A percentile compares a stretch with the other conserved stretches of the same genome.
Conservation (phyloP, 2,113 vertebrate genomes). For the Rhinoderma darwinii region DNA sequence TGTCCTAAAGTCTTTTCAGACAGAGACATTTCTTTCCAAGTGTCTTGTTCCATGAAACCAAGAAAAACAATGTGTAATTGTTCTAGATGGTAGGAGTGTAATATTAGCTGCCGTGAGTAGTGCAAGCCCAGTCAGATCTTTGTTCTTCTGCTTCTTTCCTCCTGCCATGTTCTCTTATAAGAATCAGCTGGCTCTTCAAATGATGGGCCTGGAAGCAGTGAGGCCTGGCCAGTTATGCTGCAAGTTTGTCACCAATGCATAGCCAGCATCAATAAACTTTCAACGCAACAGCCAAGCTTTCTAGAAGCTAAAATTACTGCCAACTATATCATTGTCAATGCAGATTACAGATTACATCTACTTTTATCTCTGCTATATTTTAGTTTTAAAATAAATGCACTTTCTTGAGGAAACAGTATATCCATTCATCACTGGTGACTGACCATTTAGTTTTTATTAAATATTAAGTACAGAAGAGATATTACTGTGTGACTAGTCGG, state of each 20-base stretch:
- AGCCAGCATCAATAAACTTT: conserved; percentile 23
- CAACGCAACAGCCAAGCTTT: conserved; percentile 2
- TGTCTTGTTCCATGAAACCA: conserved; percentile 34
- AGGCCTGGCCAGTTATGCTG: neutral
- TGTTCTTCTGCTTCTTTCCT: neutral
- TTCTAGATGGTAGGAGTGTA: conserved; percentile 1
- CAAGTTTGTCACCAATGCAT: neutral
- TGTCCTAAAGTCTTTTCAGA: neutral
- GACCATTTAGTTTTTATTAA: too few relatives aligned
- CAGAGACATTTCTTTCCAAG: conserved; percentile 35
- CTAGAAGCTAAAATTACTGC: conserved; percentile 14
- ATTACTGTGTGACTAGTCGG: too few relatives aligned
- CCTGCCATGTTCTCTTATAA: conserved; percentile 12
- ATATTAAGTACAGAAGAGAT: too few relatives aligned
- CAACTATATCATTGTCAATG: conserved; percentile 23
- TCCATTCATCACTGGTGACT: neutral
- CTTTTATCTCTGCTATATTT: neutral
- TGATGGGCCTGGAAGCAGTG: neutral
- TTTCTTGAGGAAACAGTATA: neutral
- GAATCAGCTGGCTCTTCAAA: conserved; percentile 28
- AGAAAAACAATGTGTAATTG: conserved; percentile 46
- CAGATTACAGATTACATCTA: neutral
- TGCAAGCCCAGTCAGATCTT: neutral
- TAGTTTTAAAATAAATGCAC: neutral
- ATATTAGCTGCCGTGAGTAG: conserved; percentile 3